phyloP scores from a whole-genome alignment of 2,113 vertebrate genomes.

The Meles meles region DNA sequence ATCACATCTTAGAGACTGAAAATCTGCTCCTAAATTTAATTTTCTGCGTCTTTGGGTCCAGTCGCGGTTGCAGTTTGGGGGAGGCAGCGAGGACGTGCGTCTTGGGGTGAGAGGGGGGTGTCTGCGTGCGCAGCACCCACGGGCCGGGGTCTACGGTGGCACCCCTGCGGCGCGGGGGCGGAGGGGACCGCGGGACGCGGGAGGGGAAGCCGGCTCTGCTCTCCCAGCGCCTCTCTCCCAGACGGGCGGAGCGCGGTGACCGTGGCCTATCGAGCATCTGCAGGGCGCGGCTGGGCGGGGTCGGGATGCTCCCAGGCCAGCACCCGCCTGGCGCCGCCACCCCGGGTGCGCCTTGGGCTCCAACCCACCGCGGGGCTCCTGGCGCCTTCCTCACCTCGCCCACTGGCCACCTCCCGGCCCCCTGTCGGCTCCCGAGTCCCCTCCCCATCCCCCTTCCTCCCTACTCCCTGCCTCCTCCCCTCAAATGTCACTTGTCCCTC shows the following conservation, averaged over 20 bases:
- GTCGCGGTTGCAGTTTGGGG: no score
- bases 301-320: neutral
- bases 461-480: neutral
- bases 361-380: fast-evolving
- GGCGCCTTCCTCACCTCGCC: neutral
- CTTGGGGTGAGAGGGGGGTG: fast-evolving
- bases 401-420: neutral
- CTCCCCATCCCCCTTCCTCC: fast-evolving
- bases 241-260: neutral
- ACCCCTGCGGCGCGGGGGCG: fast-evolving
- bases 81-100: fast-evolving
- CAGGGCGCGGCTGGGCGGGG: no score
- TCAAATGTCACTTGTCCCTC: neutral
- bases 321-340: neutral
- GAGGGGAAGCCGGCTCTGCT: neutral
- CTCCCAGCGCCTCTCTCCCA: fast-evolving
- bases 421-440: neutral
- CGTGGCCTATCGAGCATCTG: neutral
- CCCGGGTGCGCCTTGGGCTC: neutral
- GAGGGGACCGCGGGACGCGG: neutral
- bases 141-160: neutral
- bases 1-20: neutral
- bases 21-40: neutral
- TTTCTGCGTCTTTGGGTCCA: no score
- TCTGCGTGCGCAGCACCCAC: neutral